phyloP scores from a whole-genome alignment of 2,888 invertebrate genomes.

The Acanthosepion pharaonis region DNA sequence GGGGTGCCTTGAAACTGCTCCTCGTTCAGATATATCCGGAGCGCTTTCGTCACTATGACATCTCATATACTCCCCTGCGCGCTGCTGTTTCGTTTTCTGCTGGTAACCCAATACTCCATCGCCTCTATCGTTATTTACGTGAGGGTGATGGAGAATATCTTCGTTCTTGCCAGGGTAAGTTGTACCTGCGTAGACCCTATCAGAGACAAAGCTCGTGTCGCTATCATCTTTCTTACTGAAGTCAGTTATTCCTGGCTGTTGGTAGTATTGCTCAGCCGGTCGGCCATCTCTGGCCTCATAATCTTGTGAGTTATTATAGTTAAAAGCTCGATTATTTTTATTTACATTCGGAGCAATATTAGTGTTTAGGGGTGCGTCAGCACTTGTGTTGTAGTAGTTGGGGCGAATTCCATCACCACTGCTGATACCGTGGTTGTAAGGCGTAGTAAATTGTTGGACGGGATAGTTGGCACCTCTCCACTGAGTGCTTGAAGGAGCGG shows the following conservation, averaged over 20 bases:
- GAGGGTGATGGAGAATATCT: background rate
- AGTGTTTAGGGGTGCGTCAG: background rate
- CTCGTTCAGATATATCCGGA: slow-evolving; percentile 24
- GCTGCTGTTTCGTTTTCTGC: slow-evolving; percentile 24
- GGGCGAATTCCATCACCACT: background rate
- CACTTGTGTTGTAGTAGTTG: background rate
- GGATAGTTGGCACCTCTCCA: background rate
- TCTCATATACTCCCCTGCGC: background rate
- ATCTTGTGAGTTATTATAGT: background rate
- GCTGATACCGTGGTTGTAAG: background rate
- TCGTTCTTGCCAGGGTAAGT: slow-evolving; percentile 2
- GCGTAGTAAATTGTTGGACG: background rate
- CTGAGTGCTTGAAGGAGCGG: background rate
- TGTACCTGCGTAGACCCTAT: background rate
- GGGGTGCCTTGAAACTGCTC: slow-evolving; percentile 42
- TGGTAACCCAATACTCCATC: background rate
- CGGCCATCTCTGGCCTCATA: background rate
- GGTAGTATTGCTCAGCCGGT: background rate
- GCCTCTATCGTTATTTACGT: background rate
- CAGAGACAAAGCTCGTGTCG: background rate
- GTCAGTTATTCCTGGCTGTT: background rate
- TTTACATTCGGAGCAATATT: background rate
- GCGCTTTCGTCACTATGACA: slow-evolving; percentile 36
- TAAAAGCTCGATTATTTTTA: background rate
- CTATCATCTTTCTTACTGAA: background rate